Conservation (phyloP, 2,888 invertebrate genomes). For the Cantharis lateralis region DNA sequence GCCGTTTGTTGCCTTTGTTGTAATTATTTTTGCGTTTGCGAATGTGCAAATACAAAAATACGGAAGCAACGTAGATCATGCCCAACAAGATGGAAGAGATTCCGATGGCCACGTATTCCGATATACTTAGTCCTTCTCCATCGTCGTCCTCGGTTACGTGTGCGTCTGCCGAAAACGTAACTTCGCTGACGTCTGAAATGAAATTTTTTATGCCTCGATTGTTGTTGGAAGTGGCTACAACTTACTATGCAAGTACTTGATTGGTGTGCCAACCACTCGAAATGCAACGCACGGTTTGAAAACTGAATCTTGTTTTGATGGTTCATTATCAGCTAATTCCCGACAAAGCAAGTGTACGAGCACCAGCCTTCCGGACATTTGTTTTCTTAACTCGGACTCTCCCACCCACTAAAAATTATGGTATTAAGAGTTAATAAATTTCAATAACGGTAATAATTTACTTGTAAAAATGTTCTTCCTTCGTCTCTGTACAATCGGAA, state of each 20-base stretch:
- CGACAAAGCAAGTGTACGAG: constrained; percentile 80
- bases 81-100: constrained; percentile 84
- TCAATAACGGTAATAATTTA: constrained; percentile 48
- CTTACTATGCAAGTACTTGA: constrained; percentile 67
- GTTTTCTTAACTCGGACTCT: constrained; percentile 73
- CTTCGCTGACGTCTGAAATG: constrained; percentile 74
- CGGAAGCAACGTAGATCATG: constrained; percentile 83
- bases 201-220: not conserved
- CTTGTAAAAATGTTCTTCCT: constrained; percentile 80
- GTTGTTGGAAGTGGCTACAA: constrained; percentile 19
- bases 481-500: constrained; percentile 81
- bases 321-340: constrained; percentile 60
- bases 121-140: constrained; percentile 67
- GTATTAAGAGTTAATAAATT: not conserved
- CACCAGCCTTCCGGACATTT: constrained; percentile 81
- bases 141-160: constrained; percentile 61
- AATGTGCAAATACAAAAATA: constrained; percentile 80
- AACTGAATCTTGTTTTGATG: constrained; percentile 61
- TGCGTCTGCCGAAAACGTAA: constrained; percentile 72
- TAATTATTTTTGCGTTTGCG: constrained; percentile 63
- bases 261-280: constrained; percentile 81
- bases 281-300: constrained; percentile 87
- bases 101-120: constrained; percentile 84
- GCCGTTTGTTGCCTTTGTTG: constrained; percentile 33
- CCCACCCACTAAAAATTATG: constrained; percentile 76